phyloP scores from a whole-genome alignment of 2,888 invertebrate genomes.

The Acanthosoma haemorrhoidale region DNA sequence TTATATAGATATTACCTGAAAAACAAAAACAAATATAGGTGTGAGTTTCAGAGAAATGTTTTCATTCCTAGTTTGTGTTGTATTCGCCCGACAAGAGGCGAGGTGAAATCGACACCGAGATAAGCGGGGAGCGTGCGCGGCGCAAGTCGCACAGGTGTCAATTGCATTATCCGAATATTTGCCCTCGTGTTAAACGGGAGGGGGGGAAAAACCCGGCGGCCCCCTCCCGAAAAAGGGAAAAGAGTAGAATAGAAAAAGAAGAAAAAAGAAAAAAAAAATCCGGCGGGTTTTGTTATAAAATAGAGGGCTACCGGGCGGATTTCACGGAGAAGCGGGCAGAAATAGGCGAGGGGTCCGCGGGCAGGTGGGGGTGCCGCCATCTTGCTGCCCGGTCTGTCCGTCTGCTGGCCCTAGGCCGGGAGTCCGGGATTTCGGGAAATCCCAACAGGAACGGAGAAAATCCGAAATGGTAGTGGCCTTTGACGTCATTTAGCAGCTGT shows the following conservation, averaged over 20 bases:
- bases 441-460: no score
- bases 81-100: neutral
- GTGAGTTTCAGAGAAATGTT: no score
- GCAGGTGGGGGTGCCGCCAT: conserved; percentile 9
- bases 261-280: neutral
- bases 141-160: neutral
- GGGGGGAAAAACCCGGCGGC: no score
- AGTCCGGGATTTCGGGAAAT: no score
- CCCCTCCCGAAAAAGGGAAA: no score
- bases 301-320: neutral
- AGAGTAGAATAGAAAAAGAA: neutral
- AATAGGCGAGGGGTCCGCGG: no score
- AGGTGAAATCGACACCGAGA: neutral
- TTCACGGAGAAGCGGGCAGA: neutral
- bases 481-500: no score
- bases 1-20: no score
- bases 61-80: neutral
- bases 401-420: no score
- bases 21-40: no score
- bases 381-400: neutral
- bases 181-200: no score
- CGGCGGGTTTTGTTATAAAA: neutral
- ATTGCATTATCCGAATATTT: neutral
- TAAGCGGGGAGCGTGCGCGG: neutral
- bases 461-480: no score